These are phyloP conservation scores for Plecotus auritus DNA, from an alignment of 2,113 vertebrate genomes.

Conservation along the genomic window DNA sequence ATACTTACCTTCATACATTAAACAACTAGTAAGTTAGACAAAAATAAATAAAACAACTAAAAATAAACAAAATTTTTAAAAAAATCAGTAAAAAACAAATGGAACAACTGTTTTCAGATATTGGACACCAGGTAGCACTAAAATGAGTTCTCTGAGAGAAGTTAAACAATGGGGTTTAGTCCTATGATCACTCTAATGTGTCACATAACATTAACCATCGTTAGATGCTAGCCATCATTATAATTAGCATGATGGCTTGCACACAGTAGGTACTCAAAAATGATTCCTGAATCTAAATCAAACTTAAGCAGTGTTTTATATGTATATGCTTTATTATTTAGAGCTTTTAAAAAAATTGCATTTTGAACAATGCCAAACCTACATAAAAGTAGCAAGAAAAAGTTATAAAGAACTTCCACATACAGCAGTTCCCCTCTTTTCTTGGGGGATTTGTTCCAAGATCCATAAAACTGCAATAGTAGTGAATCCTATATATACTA, in stretches of 20 bases:
- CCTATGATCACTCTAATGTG: neutral
- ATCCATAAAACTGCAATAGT: neutral
- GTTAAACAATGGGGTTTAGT: neutral
- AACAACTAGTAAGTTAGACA: neutral
- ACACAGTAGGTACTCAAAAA: neutral
- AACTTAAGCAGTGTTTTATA: neutral
- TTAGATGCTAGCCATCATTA: neutral
- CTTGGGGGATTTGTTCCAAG: neutral
- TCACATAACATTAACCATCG: neutral
- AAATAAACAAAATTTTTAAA: no score
- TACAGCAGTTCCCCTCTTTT: neutral
- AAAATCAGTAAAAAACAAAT: neutral
- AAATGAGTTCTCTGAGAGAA: neutral
- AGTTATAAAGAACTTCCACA: neutral
- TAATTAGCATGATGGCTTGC: neutral
- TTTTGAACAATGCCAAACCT: constrained; percentile 1
- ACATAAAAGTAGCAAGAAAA: neutral
- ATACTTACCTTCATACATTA: neutral
- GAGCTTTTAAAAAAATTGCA: neutral
- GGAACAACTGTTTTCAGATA: neutral
- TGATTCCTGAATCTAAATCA: neutral
- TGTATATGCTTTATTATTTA: neutral
- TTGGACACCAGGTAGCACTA: neutral
- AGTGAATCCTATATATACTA: neutral
- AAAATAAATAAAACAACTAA: neutral